A percentile compares a stretch with the other conserved stretches of the same genome.
Evolutionary conservation across 2,888 invertebrate genomes (phyloP).

Genomic region (Baccha elongata): DNA sequence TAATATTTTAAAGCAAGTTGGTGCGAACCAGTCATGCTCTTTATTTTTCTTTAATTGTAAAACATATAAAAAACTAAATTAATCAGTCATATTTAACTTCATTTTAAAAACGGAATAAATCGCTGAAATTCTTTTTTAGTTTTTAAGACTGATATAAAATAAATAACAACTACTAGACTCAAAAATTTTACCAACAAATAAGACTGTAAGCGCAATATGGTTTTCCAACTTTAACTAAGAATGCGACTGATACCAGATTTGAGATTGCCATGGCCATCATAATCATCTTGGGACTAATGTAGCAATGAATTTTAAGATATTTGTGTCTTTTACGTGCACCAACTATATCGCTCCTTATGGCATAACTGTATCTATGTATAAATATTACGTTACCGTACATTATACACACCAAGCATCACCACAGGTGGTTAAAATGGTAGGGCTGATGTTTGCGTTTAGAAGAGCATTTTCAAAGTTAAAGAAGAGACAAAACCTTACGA

Average conservation of each 20-base stretch:
- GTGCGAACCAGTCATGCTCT: too few species aligned
- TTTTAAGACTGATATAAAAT: too few species aligned
- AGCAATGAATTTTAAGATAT: constrained; percentile 74
- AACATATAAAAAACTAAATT: too few species aligned
- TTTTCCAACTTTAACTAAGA: constrained; percentile 37
- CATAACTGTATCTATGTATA: constrained; percentile 29
- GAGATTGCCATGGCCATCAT: constrained; percentile 29
- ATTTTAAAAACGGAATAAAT: too few species aligned
- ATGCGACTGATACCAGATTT: constrained; percentile 39
- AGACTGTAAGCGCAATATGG: too few species aligned
- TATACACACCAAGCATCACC: constrained; percentile 18
- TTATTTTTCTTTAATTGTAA: too few species aligned
- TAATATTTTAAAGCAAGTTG: too few species aligned
- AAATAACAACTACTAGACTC: too few species aligned
- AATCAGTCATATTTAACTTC: too few species aligned
- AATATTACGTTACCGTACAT: constrained; percentile 17
- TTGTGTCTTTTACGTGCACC: constrained; percentile 71
- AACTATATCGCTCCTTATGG: constrained; percentile 66
- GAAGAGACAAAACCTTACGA: constrained; percentile 39
- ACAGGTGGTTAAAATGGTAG: constrained; percentile 58
- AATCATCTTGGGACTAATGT: constrained; percentile 70
- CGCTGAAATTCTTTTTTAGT: too few species aligned
- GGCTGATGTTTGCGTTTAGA: constrained; percentile 50
- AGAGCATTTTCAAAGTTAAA: constrained; percentile 24
- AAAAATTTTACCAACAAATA: too few species aligned